Evolutionary conservation across 1,140 invertebrate species (phyloP).

Genomic region (Pteromalus puparum): DNA sequence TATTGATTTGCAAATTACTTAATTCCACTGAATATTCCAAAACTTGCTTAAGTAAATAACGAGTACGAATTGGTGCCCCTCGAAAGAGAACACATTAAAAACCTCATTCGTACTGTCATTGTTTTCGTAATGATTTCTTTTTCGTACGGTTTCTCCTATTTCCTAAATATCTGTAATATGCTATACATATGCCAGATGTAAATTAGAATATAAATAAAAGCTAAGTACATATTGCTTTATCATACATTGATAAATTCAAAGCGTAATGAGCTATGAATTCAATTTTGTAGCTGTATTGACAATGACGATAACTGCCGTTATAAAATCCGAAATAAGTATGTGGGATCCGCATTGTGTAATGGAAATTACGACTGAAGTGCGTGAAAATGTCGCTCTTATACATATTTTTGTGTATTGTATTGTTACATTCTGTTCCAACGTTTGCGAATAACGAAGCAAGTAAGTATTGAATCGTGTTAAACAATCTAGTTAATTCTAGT

Average conservation of each 20-base stretch:
- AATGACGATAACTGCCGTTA: conserved; percentile 9
- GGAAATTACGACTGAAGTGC: not conserved
- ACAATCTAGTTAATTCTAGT: not conserved
- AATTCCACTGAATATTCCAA: too few species aligned
- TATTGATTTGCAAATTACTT: too few species aligned
- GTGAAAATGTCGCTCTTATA: not conserved
- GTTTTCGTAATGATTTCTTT: too few species aligned
- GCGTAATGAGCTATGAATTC: conserved; percentile 8
- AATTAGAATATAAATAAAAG: not conserved
- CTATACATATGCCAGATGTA: too few species aligned
- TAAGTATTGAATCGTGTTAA: not conserved
- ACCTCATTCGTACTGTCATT: too few species aligned
- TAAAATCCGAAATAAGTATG: not conserved
- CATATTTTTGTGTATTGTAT: conserved; percentile 9
- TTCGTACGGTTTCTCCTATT: too few species aligned
- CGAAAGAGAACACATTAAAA: too few species aligned
- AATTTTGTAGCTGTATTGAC: not conserved
- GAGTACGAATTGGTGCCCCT: too few species aligned
- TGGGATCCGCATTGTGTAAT: not conserved
- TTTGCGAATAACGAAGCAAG: not conserved
- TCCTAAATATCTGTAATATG: too few species aligned
- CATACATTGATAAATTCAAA: not conserved
- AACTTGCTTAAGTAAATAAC: too few species aligned
- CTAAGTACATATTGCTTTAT: not conserved
- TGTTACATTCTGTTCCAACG: not conserved